Evolutionary conservation across 2,113 vertebrate genomes (phyloP).

Genomic region (Silurus asotus): DNA sequence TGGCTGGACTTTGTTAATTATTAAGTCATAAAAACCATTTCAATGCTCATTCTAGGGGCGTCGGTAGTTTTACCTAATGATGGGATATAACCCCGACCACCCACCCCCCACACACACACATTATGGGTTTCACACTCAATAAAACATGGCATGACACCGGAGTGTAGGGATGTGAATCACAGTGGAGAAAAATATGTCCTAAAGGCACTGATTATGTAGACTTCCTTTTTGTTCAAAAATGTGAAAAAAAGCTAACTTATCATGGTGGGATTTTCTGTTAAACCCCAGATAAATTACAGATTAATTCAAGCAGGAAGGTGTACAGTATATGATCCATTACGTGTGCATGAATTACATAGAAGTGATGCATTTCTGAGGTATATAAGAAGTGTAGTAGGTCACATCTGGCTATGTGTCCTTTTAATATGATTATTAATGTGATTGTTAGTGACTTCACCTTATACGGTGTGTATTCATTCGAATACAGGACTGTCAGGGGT

Average conservation of each 20-base stretch:
- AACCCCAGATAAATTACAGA: neutral
- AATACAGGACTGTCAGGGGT: neutral
- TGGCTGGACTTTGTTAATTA: neutral
- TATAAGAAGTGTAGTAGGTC: neutral
- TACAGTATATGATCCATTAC: neutral
- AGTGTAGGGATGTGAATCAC: neutral
- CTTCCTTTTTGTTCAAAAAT: neutral
- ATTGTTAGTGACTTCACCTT: neutral
- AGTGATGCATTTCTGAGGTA: neutral
- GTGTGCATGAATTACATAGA: neutral
- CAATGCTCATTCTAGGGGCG: neutral
- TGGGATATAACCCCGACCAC: neutral
- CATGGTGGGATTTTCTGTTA: neutral
- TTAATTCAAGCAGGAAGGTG: neutral
- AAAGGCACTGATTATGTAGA: neutral
- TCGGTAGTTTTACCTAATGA: neutral
- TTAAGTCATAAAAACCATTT: neutral
- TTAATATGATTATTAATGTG: neutral
- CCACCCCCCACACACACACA: no score
- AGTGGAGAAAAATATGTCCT: neutral
- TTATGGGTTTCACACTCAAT: neutral
- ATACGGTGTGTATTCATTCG: neutral
- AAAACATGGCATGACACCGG: neutral
- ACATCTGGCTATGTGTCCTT: neutral
- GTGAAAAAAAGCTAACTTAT: neutral